Evolutionary conservation across 2,888 invertebrate genomes (phyloP), one percentile per base, ranked within the genome.

Genomic region (Cyclophora albipunctata): DNA sequence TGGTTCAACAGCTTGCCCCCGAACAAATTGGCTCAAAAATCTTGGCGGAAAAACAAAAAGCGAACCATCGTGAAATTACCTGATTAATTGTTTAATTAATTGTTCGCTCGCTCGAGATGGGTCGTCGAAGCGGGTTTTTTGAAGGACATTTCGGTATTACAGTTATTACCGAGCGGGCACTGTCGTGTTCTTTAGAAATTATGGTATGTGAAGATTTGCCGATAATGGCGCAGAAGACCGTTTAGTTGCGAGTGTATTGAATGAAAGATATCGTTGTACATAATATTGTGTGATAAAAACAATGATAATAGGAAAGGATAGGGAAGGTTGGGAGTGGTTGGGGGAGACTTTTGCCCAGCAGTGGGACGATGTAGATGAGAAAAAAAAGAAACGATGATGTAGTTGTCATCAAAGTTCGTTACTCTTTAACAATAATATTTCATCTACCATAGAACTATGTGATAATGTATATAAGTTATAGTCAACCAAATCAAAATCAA

Each of bases 31-130:
- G 51, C 55, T 40, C 51, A 50, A 57, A 60, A 57, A 51, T 42
- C 52, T 48, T 40, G 48, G 42, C 48, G 45, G 34, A 44, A 42
- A 55, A 5, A 63, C 62, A 85, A 87, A 85, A 87, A 87, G 77
- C 77, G 82, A 86, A 85, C 84, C 84, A 79, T 78, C 75, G 59
- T 67, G 78, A 79, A 87, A 86, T 86, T 86, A 78, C 79, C 74
- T 81, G 84, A 87, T 87, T 87, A 87, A 87, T 88, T 88, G 82
- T 87, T 86, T 86, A 88, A 88, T 88, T 86, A 88, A 88, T 88
- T 88, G 81, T 77, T 63, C 37, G 37, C 37, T 37, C 37, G 37
- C 5, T 5, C 37, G 37, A 37, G 37, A 37, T 37, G 37, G 37
- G 37, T 5, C 37, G 37, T 5, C 55, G 43, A 20, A 34, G 43